Percentiles rank a stretch among this genome's conserved stretches.
Conservation (phyloP, 2,888 invertebrate species). For the Ectemnius continuus region DNA sequence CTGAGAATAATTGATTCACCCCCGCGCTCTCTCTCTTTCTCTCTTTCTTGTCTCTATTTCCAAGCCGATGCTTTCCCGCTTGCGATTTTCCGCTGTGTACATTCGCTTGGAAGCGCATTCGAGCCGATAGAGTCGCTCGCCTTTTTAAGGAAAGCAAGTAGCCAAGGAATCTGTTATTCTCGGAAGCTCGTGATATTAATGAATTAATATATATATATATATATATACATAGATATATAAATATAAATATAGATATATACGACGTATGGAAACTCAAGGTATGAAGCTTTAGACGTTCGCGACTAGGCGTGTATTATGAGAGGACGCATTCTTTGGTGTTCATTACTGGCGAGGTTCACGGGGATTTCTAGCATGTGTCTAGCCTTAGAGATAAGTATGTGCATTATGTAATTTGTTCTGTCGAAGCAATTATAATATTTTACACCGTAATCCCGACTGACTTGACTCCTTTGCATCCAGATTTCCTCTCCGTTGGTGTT, state of each 20-base stretch:
- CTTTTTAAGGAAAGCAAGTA: no score
- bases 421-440: conserved; percentile 61
- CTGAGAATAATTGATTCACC: conserved; percentile 43
- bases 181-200: conserved; percentile 14
- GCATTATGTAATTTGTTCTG: conserved; percentile 60
- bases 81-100: conserved; percentile 18
- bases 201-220: conserved; percentile 9
- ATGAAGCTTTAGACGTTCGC: conserved; percentile 21
- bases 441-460: conserved; percentile 44
- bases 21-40: not conserved
- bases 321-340: conserved; percentile 14
- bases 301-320: not conserved
- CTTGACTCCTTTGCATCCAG: no score
- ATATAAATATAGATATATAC: not conserved
- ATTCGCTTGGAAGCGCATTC: conserved; percentile 19
- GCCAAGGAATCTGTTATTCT: conserved; percentile 45
- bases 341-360: conserved; percentile 21
- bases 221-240: not conserved
- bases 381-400: conserved; percentile 47
- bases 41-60: no score
- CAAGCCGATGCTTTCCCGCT: not conserved
- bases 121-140: conserved; percentile 7
- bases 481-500: not conserved
- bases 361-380: conserved; percentile 32
- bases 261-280: not conserved